These are phyloP conservation scores for Ceryle rudis DNA, from an alignment of 2,797 vertebrate genomes.

Conservation along the genomic window DNA sequence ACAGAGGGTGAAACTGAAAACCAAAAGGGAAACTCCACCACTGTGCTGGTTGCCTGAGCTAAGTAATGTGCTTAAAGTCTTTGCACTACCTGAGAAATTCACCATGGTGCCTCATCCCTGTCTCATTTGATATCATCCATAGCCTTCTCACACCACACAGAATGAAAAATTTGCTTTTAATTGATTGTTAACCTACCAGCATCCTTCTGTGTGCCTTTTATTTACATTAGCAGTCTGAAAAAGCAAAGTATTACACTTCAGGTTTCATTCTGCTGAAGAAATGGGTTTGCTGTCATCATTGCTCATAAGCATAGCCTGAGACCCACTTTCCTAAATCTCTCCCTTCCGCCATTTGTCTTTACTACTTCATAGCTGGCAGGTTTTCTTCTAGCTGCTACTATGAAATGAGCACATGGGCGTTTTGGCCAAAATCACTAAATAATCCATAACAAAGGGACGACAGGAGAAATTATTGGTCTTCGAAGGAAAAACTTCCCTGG, in stretches of 20 bases:
- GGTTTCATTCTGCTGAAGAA: constrained; percentile 47
- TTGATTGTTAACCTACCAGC: constrained; percentile 34
- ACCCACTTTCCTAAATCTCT: not conserved
- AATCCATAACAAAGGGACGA: not conserved
- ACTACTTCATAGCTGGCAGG: constrained; percentile 53
- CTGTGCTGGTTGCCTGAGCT: not conserved
- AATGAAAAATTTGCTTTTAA: constrained; percentile 5
- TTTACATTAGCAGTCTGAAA: constrained; percentile 45
- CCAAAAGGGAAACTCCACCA: not conserved
- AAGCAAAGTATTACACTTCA: constrained; percentile 23
- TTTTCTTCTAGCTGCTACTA: constrained; percentile 35
- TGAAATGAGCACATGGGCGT: not conserved
- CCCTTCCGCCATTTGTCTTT: constrained; percentile 44
- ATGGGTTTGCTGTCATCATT: constrained; percentile 49
- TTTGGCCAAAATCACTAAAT: constrained; percentile 5
- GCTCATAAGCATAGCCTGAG: constrained; percentile 43
- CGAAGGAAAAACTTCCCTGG: not conserved
- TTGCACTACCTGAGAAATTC: not conserved
- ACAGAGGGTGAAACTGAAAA: not conserved
- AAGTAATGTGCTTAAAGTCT: not conserved
- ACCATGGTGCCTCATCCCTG: not conserved
- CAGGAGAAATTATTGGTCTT: not conserved
- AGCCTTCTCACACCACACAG: not conserved
- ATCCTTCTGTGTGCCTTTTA: not conserved
- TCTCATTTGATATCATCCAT: not conserved